These are phyloP conservation scores for Virgularia gustaviana DNA, from an alignment of 92 coral and sea anemone species.

Conservation along the genomic window DNA sequence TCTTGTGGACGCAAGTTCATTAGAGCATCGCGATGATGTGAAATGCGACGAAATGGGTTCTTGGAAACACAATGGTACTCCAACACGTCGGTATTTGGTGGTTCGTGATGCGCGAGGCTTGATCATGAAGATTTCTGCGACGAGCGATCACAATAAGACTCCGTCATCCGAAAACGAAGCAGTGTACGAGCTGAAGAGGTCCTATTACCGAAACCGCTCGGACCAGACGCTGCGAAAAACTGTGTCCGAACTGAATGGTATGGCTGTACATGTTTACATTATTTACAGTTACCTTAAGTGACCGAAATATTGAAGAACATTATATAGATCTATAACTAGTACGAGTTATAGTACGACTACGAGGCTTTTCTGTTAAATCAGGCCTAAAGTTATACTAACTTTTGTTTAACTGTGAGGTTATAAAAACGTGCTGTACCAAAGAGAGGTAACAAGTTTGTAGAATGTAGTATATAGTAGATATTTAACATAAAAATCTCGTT, in stretches of 20 bases:
- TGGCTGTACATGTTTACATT: background rate
- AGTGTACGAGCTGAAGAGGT: conserved; percentile 12
- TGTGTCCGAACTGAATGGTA: conserved; percentile 10
- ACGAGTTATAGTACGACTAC: no score
- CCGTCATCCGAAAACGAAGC: background rate
- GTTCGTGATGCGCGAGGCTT: background rate
- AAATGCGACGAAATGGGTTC: conserved; percentile 55
- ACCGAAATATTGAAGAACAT: background rate
- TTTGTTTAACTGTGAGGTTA: no score
- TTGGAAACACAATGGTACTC: conserved; percentile 50
- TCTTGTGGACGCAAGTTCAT: conserved; percentile 14
- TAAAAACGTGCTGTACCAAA: no score
- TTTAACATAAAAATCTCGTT: no score
- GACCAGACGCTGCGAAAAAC: conserved; percentile 24
- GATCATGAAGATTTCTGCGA: no score
- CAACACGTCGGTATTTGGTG: conserved; percentile 20
- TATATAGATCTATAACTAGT: background rate
- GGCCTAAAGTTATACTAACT: no score
- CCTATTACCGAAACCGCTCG: conserved; percentile 14
- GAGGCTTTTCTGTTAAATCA: no score
- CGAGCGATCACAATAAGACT: background rate
- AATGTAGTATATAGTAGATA: no score
- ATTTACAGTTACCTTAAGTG: background rate
- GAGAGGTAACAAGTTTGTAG: no score
- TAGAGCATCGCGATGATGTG: conserved; percentile 40